phyloP scores from a whole-genome alignment of 2,113 vertebrate genomes.

The Cygnus atratus region DNA sequence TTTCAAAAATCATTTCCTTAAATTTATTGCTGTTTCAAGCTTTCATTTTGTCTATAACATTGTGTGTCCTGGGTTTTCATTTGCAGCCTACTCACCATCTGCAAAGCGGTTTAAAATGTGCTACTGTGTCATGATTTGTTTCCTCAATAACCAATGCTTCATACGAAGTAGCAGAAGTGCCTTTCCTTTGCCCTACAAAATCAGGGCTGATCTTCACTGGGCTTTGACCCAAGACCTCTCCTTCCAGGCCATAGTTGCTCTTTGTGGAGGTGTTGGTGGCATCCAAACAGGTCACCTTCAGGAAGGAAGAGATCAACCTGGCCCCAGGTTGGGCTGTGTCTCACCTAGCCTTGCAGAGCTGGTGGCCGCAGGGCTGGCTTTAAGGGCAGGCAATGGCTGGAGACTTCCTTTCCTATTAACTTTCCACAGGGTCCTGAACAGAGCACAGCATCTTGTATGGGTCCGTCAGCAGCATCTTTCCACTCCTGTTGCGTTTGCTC shows the following conservation, averaged over 20 bases:
- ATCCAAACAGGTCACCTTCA: background rate
- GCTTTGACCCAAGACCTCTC: background rate
- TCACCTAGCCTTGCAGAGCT: background rate
- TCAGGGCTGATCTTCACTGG: background rate
- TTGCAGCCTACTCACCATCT: background rate
- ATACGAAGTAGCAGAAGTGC: background rate
- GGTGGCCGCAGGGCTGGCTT: background rate
- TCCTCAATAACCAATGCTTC: background rate
- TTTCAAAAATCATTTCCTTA: constrained; percentile 36
- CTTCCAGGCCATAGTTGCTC: background rate
- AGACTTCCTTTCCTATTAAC: background rate
- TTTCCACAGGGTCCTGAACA: background rate
- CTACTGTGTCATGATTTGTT: background rate
- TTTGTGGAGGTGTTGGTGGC: background rate
- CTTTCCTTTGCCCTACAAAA: background rate
- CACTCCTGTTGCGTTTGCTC: background rate
- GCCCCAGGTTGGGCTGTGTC: background rate
- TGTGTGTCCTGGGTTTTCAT: background rate
- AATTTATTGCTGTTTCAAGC: background rate
- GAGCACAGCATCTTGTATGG: rapidly evolving
- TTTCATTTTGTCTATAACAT: background rate
- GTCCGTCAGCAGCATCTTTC: background rate
- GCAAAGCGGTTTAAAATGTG: constrained; percentile 2
- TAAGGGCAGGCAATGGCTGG: background rate
- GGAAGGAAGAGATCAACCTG: background rate